These are phyloP conservation scores for Empis stercorea DNA, from an alignment of 2,888 invertebrate genomes.

Conservation along the genomic window DNA sequence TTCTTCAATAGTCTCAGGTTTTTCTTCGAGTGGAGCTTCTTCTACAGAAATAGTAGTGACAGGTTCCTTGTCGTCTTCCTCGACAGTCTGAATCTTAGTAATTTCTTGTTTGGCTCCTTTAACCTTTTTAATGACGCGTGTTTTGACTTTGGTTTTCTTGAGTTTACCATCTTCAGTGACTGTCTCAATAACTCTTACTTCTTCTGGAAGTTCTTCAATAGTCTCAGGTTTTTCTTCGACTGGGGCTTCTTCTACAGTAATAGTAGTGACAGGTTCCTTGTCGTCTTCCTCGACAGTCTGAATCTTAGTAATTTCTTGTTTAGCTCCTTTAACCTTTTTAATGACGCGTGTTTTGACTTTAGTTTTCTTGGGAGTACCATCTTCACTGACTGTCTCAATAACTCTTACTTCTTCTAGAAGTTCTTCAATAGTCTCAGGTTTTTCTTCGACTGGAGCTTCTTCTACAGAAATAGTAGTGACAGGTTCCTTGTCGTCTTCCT, in stretches of 20 bases:
- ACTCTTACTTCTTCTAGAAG: constrained; percentile 24
- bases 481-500: constrained; percentile 25
- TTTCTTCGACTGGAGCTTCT: constrained; percentile 22
- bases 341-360: constrained; percentile 16
- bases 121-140: constrained; percentile 27
- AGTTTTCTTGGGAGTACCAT: constrained; percentile 26
- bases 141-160: constrained; percentile 24
- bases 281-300: constrained; percentile 29
- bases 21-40: constrained; percentile 23
- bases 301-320: constrained; percentile 34
- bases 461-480: constrained; percentile 21
- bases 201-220: constrained; percentile 18
- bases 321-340: constrained; percentile 17
- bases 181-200: constrained; percentile 17
- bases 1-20: constrained; percentile 28
- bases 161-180: constrained; percentile 21
- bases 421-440: constrained; percentile 19
- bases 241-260: constrained; percentile 20
- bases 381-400: constrained; percentile 14
- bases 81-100: constrained; percentile 21
- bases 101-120: constrained; percentile 19
- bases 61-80: constrained; percentile 25
- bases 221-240: constrained; percentile 13
- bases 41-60: constrained; percentile 20
- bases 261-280: constrained; percentile 25